Base-by-base conservation (phyloP, 2,888 invertebrate species). In the Caenorhabditis drosophilae region DNA sequence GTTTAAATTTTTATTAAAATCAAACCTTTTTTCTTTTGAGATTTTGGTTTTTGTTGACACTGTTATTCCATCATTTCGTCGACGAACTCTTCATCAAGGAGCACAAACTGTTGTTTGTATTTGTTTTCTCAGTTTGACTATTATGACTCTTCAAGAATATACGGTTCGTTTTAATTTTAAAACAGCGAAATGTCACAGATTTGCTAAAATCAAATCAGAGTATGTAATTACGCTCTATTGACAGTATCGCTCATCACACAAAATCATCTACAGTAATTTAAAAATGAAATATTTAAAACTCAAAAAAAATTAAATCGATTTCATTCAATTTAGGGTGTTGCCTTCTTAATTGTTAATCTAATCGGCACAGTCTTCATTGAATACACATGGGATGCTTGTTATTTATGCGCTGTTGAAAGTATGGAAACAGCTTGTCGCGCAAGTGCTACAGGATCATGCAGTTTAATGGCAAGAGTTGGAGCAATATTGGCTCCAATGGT, bases 361-460 rank as follows among this genome's bases (percentile, higher is more conserved):
- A 59, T 80, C 47, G 82, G 82, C 36, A 78, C 78, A 4, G 74
- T 81, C 1, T 81, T 82, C 73, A 78, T 83, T 57, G 82, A 82
- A 57, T 80, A 81, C 61, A 81, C 80, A 3, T 82, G 82, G 82
- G 82, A 82, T 61, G 82, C 81, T 1, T 79, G 78, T 47, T 81
- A 82, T 54, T 66, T 82, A 11, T 80, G 79, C 45, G 77, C 79
- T 7, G 77, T 82, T 6, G 81, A 81, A 46, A 68, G 73, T 16
- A 77, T 80, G 76, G 78, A 81, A 42, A 81, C 80, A 12, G 57
- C 68, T 15, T 70, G 61, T 36, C 54, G 80, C n/a, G 77, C 79
- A 7, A 69, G 71, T 22, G 76, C 78, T 12, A 70, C 79, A n/a
- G 80, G 80, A 26, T 70, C 76, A 3, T 81, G 81, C 53, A 76